These are phyloP conservation scores for Harpagoxenus sublaevis DNA, from an alignment of 2,888 invertebrate species.

Conservation along the genomic window DNA sequence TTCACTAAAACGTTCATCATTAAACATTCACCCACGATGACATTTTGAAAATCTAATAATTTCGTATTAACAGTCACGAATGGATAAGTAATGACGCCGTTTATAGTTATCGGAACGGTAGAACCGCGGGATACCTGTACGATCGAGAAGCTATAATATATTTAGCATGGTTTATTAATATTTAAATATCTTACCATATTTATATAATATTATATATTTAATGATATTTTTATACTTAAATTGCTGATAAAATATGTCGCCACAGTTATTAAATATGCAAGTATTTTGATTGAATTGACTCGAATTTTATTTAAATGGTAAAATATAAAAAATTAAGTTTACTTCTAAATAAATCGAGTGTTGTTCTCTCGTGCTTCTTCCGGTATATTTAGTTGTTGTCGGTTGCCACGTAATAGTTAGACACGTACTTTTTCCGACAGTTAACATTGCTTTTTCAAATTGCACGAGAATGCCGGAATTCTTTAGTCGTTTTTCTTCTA, in stretches of 20 bases:
- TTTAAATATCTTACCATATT: not conserved
- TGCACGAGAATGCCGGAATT: conserved; percentile 82
- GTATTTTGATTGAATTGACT: not conserved
- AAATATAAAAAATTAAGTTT: conserved; percentile 34
- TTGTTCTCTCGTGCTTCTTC: conserved; percentile 86
- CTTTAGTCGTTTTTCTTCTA: conserved; percentile 67
- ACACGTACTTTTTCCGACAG: conserved; percentile 87
- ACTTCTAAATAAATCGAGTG: conserved; percentile 87
- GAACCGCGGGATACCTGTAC: conserved; percentile 87
- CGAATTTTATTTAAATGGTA: not conserved
- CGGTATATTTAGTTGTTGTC: conserved; percentile 83
- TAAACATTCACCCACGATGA: conserved; percentile 88
- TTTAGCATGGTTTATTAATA: not conserved
- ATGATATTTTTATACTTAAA: conserved; percentile 36
- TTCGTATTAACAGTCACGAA: conserved; percentile 86
- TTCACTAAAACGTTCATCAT: conserved; percentile 87
- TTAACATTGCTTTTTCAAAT: conserved; percentile 84
- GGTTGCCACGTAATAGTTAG: conserved; percentile 88
- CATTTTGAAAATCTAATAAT: conserved; percentile 87
- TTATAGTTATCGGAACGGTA: conserved; percentile 88
- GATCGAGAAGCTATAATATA: conserved; percentile 71
- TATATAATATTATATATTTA: not conserved
- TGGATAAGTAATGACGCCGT: conserved; percentile 88
- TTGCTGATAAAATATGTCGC: not conserved
- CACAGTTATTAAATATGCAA: not conserved